Evolutionary conservation across 1,140 invertebrate species (phyloP).

Genomic region (Anastatus disparis): DNA sequence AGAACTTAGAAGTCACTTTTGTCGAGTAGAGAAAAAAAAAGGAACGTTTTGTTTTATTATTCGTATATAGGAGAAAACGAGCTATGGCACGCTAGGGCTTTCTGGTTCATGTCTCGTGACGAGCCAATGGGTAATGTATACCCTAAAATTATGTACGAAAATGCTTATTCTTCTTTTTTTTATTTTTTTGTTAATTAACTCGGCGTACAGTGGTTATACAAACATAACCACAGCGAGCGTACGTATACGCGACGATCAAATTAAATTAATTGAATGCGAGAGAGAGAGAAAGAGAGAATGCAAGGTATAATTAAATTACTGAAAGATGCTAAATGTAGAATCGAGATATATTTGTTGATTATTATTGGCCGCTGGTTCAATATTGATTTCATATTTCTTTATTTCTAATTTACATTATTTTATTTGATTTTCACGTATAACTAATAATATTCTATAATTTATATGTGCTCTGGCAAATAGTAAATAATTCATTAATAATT

Average conservation of each 20-base stretch:
- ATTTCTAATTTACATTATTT: no score
- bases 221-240: neutral
- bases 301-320: conserved; percentile 10
- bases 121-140: no score
- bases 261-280: conserved; percentile 25
- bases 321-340: neutral
- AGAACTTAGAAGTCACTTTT: conserved; percentile 1
- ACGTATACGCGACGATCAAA: neutral
- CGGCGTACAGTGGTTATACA: neutral
- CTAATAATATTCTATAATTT: no score
- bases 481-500: no score
- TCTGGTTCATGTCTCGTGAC: neutral
- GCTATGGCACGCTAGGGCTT: conserved; percentile 40
- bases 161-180: no score
- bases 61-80: conserved; percentile 48
- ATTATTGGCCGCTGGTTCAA: neutral
- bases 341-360: neutral
- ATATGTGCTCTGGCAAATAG: no score
- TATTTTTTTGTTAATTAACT: conserved; percentile 24
- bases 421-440: no score
- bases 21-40: conserved; percentile 12
- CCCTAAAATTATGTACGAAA: no score
- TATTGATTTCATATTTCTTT: no score
- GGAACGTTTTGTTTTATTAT: conserved; percentile 52
- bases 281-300: no score